Base-by-base conservation (phyloP, 2,113 vertebrate species). In the Telmatochromis brichardi region DNA sequence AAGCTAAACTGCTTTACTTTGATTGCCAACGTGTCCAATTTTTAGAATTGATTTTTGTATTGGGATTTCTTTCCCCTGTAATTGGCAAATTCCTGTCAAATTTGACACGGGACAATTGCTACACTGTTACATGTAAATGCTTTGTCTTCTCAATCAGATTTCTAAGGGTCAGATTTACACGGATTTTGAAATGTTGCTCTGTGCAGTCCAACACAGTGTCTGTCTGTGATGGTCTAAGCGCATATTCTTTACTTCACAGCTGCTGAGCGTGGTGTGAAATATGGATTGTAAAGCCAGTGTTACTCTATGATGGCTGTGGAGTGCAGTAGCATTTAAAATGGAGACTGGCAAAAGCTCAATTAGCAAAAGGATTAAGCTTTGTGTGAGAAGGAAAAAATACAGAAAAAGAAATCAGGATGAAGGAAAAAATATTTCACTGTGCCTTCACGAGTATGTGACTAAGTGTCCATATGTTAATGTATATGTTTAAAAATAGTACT, bases 191-290 rank as follows among this genome's bases (percentile, higher is more conserved):
- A 90, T 81, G 76, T 76, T 37, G 37, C 42, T 86, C 85, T 85
- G 81, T 91, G 40, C 53, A 42, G 12, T 63, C 58, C 17, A 35
- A 19, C 58, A 28, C 33, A 26, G 14, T 54, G 57, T 71, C 51
- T 63, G 37, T 85, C 84, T 80, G 42, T 51, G 79, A 78, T 54
- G 82, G 82, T 82, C 47, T 33, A 21, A 81, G 83, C 33, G 7
- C 83, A 79, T 68, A 81, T 85, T 86, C 82, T 84, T 86, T 37
- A 28, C 79, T 15, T 42, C 80, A 80, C 76, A 80, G 85, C 91
- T 76, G 90, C 65, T 33, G 82, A 87, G 33, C 17, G 2, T 65
- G 83, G 89, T 93, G 93, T 91, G 87, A 93, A 93, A 93, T 91
- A 82, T 73, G 68, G 80, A 88, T 89, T 79, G 85, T 81, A 65